Percentiles rank a stretch among this genome's conserved stretches.
phyloP scores from a whole-genome alignment of 2,888 invertebrate species.

The Andrena trimmerana region DNA sequence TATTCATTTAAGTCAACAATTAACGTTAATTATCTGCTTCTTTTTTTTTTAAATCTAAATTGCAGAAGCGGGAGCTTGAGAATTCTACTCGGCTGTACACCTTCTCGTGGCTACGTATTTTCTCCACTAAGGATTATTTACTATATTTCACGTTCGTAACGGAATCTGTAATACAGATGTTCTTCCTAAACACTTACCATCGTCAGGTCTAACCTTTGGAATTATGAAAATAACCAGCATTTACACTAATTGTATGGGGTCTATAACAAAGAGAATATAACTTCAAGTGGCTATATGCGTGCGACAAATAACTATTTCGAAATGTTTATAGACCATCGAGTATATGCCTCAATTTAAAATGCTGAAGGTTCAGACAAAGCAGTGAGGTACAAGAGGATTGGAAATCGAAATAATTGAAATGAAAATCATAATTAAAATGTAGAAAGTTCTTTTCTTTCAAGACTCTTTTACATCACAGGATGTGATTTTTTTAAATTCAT shows the following conservation, averaged over 20 bases:
- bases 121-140: slow-evolving; percentile 26
- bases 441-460: slow-evolving; percentile 2
- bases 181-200: slow-evolving; percentile 83
- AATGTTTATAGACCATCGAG: slow-evolving; percentile 35
- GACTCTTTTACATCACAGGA: background rate
- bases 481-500: background rate
- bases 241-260: slow-evolving; percentile 84
- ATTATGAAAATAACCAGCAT: slow-evolving; percentile 85
- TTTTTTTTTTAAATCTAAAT: background rate
- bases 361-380: slow-evolving; percentile 35
- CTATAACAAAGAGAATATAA: slow-evolving; percentile 85
- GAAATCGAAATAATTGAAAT: slow-evolving; percentile 3
- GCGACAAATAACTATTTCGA: slow-evolving; percentile 50
- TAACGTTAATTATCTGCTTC: background rate
- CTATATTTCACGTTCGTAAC: slow-evolving; percentile 50
- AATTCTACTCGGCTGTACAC: background rate
- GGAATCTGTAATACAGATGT: slow-evolving; percentile 65
- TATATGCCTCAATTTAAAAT: slow-evolving; percentile 26
- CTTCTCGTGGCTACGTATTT: slow-evolving; percentile 2
- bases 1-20: background rate
- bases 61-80: background rate
- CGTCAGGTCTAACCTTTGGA: slow-evolving; percentile 83
- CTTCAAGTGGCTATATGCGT: slow-evolving; percentile 79
- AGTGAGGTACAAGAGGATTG: slow-evolving; percentile 6
- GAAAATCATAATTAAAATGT: background rate